Conservation (phyloP, 2,797 vertebrate genomes). For the Cyprinodon diabolis region DNA sequence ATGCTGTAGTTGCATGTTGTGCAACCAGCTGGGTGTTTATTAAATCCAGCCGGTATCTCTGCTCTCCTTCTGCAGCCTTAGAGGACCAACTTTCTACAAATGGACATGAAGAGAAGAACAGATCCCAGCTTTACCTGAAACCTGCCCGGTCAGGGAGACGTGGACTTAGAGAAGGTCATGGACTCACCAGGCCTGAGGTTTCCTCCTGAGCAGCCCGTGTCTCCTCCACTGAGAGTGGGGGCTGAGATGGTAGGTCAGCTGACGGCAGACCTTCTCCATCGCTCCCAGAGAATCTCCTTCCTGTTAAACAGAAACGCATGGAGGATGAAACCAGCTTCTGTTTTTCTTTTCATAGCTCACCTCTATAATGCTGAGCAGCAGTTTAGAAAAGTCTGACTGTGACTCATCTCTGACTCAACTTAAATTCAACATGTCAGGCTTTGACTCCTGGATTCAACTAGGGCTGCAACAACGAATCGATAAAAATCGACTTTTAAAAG, state of each 20-base stretch:
- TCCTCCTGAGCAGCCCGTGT: conserved; percentile 92
- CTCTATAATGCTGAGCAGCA: background rate
- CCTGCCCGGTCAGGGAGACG: background rate
- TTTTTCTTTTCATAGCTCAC: background rate
- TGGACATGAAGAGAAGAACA: background rate
- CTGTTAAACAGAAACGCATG: conserved; percentile 66
- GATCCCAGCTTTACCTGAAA: background rate
- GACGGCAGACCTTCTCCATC: conserved; percentile 98
- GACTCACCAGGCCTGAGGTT: conserved; percentile 94
- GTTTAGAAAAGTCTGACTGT: too few relatives aligned
- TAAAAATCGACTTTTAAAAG: too few relatives aligned
- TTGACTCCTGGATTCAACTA: too few relatives aligned
- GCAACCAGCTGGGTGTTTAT: conserved; percentile 7
- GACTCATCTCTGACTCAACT: too few relatives aligned
- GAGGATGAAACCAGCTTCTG: background rate
- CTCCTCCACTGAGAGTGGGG: conserved; percentile 96
- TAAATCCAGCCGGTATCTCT: conserved; percentile 1
- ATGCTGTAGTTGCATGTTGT: conserved; percentile 31
- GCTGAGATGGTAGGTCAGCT: conserved; percentile 98
- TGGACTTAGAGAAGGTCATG: background rate
- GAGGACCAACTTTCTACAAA: conserved; percentile 6
- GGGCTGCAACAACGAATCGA: too few relatives aligned
- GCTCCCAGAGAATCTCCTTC: conserved; percentile 91
- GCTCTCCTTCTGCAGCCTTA: background rate
- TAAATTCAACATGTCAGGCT: too few relatives aligned